phyloP scores from a whole-genome alignment of 2,888 invertebrate species.

The Metacarcinus magister region DNA sequence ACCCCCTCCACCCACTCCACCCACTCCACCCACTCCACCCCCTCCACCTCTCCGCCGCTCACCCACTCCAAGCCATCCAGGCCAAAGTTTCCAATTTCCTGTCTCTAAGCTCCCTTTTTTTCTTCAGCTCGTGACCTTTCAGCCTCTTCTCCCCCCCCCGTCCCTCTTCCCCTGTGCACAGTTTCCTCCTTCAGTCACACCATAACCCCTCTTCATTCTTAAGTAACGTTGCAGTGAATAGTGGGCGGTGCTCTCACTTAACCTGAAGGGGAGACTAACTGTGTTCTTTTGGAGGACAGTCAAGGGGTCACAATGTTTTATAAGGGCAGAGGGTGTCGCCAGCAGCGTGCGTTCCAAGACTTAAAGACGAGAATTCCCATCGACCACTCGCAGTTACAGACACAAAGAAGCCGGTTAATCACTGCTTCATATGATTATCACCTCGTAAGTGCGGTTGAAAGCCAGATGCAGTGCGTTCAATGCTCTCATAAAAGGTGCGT shows the following conservation, averaged over 20 bases:
- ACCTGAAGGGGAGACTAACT: background rate
- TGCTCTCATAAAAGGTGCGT: background rate
- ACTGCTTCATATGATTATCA: background rate
- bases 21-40: background rate
- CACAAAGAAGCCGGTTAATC: background rate
- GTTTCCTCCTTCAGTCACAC: background rate
- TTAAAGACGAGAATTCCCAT: slow-evolving; percentile 27
- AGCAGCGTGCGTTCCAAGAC: background rate
- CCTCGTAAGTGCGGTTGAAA: background rate
- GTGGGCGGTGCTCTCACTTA: background rate
- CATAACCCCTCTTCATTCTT: background rate
- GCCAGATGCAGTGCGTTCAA: background rate
- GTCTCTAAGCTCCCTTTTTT: slow-evolving; percentile 45
- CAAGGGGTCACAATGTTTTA: background rate
- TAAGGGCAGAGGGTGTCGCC: background rate
- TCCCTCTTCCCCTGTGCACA: background rate
- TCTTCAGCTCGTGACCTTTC: slow-evolving; percentile 18
- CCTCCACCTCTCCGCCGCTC: background rate
- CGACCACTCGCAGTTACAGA: background rate
- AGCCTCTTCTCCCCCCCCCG: background rate
- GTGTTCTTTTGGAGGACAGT: background rate
- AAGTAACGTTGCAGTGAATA: background rate
- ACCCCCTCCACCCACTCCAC: background rate
- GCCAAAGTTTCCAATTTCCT: slow-evolving; percentile 53
- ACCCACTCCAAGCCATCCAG: slow-evolving; percentile 42